Base-by-base conservation (phyloP, 2,113 vertebrate species). In the Diadophis punctatus region DNA sequence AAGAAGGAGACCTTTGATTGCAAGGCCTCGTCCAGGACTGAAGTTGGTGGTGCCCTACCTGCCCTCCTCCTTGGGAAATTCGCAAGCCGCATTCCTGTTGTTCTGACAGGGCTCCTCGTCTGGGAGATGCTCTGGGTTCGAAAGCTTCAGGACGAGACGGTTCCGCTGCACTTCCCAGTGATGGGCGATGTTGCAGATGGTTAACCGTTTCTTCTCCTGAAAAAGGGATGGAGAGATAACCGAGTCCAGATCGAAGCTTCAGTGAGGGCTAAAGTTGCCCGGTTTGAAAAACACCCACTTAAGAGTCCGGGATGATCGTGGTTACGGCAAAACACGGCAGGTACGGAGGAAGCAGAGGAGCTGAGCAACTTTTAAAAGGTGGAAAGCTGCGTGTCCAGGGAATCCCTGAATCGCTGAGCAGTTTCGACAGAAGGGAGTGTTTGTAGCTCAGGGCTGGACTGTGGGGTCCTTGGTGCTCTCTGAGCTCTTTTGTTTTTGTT, bases 141-240 rank as follows among this genome's bases (percentile, higher is more conserved):
- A 96, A 94, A 96, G 97, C 87, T 74, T 95, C 11, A 91, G 94
- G 80, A 95, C 97, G 52, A 49, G 94, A 84, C 91, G 94, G 53
- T 97, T 97, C 87, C 98, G 98, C 48, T 98, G 98, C 92, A 97
- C 98, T 96, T 99, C 98, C 99, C 99, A 99, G 53, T 98, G 98
- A n/a, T 97, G 98, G 6, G 99, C 99, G 58, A 99, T 98, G 90
- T 99, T 99, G 94, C 97, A 98, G 93, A 99, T 99, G 0, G 98
- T 99, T 88, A 99, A 97, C 10, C 98, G 98, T 85, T 98, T 98
- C 97, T 99, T 99, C 93, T 99, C 99, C 99, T 99, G 94, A 55
- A 97, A 96, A 48, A 55, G 94, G 9, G 93, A 53, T 0, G 87
- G 1, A 84, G 68, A 74, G 16, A 74, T 20, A 74, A 34, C n/a